Percentiles rank a stretch among this genome's conserved stretches.
These are phyloP conservation scores for Chlorospingus flavigularis DNA, from an alignment of 2,797 vertebrate genomes.

Conservation along the genomic window DNA sequence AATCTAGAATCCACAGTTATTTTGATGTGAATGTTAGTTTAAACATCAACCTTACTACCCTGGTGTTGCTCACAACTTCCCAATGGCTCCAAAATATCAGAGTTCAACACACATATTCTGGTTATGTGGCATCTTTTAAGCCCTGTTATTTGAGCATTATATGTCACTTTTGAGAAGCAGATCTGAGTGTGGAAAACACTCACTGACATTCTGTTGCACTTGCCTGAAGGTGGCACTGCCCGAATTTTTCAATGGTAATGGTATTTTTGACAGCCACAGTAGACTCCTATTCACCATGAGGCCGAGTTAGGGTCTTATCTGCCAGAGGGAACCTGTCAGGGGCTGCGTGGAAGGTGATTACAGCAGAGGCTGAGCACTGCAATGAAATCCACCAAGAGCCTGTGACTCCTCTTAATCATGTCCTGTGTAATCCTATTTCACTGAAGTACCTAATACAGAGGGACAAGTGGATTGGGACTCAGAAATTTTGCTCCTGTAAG, in stretches of 20 bases:
- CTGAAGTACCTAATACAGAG: background rate
- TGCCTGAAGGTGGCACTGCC: background rate
- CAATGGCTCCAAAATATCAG: background rate
- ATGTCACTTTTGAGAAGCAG: background rate
- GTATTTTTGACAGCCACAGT: background rate
- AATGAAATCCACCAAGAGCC: background rate
- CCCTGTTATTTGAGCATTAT: background rate
- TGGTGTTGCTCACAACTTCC: background rate
- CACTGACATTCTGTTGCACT: rapidly evolving
- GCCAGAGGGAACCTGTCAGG: background rate
- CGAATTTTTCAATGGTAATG: background rate
- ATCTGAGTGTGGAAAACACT: background rate
- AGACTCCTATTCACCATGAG: background rate
- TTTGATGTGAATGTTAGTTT: background rate
- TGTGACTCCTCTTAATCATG: background rate
- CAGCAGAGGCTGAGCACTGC: background rate
- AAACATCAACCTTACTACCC: background rate
- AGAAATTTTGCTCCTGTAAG: background rate
- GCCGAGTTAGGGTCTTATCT: background rate
- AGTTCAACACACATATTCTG: background rate
- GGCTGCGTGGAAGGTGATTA: rapidly evolving
- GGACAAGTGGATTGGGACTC: too few relatives aligned
- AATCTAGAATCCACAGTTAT: background rate
- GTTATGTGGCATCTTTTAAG: background rate
- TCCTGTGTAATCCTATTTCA: background rate